Conservation (phyloP, 92 coral and sea anemone genomes). For the Epizoanthus fatuus region DNA sequence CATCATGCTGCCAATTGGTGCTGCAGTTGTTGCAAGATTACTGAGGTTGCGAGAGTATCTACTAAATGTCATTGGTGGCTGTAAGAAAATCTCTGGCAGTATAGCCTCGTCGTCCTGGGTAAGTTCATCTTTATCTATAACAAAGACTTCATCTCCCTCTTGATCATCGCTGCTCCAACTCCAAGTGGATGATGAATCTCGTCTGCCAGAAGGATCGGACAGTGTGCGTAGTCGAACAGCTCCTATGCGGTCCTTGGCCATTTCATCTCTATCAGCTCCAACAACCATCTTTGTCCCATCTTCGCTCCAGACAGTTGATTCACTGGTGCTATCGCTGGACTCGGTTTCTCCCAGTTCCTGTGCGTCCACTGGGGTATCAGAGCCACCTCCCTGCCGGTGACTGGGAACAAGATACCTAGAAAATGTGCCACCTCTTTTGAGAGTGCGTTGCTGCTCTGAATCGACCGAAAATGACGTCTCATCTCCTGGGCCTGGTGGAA, state of each 20-base stretch:
- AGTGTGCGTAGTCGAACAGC: conserved; percentile 30
- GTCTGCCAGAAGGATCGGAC: neutral
- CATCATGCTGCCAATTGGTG: conserved; percentile 44
- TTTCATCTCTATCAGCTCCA: conserved; percentile 8
- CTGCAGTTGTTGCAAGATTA: conserved; percentile 12
- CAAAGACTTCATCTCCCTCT: conserved; percentile 44
- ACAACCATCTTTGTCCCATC: no score
- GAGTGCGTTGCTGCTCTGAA: neutral
- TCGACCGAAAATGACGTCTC: neutral
- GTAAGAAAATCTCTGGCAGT: conserved; percentile 33
- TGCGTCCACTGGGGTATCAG: neutral
- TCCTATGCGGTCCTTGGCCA: conserved; percentile 42
- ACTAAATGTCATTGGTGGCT: conserved; percentile 36
- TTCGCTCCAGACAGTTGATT: conserved; percentile 8
- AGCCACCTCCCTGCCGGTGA: conserved; percentile 3
- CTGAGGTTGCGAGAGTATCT: conserved; percentile 39
- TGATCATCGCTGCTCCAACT: conserved; percentile 48
- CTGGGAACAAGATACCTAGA: conserved; percentile 32
- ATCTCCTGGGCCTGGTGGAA: conserved; percentile 2
- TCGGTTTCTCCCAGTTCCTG: conserved; percentile 8
- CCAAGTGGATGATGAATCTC: conserved; percentile 35
- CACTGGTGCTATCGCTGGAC: conserved; percentile 10
- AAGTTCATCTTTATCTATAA: conserved; percentile 28
- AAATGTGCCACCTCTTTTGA: conserved; percentile 29
- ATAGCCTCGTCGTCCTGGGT: conserved; percentile 12